These are phyloP conservation scores for Hucho hucho DNA, from an alignment of 2,113 vertebrate genomes.

Conservation along the genomic window DNA sequence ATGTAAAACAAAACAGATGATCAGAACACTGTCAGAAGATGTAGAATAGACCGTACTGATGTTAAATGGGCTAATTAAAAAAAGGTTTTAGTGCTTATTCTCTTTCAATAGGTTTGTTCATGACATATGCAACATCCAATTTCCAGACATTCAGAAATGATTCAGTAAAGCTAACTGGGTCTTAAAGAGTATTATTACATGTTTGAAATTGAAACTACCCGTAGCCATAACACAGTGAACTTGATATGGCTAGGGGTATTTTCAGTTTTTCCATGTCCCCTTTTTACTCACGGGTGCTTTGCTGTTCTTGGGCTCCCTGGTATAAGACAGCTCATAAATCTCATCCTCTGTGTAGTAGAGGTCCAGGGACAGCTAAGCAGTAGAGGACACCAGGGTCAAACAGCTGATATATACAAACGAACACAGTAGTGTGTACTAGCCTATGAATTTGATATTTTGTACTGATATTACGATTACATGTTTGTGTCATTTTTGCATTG, in stretches of 20 bases:
- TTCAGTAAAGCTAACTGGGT: background rate
- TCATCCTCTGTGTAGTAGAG: slow-evolving; percentile 96
- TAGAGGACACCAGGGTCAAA: background rate
- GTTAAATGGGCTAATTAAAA: background rate
- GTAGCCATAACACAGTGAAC: too few relatives aligned
- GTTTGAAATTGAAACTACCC: too few relatives aligned
- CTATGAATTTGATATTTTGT: too few relatives aligned
- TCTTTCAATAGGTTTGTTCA: background rate
- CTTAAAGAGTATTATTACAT: too few relatives aligned
- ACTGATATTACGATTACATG: too few relatives aligned
- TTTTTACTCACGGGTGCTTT: slow-evolving; percentile 81
- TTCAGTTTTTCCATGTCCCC: background rate
- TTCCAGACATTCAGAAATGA: background rate
- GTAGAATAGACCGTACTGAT: background rate
- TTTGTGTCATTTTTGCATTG: background rate
- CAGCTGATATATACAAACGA: background rate
- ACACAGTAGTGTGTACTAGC: background rate
- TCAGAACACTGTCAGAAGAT: slow-evolving; percentile 14
- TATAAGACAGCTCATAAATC: slow-evolving; percentile 94
- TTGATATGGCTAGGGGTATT: background rate
- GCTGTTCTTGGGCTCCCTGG: slow-evolving; percentile 89
- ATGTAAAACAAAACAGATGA: slow-evolving; percentile 29
- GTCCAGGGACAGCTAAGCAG: slow-evolving; percentile 86
- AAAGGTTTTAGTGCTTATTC: background rate
- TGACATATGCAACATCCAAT: background rate